Percentiles rank a stretch among this genome's conserved stretches.
Conservation (phyloP, 2,797 vertebrate genomes). For the Nothura maculosa region DNA sequence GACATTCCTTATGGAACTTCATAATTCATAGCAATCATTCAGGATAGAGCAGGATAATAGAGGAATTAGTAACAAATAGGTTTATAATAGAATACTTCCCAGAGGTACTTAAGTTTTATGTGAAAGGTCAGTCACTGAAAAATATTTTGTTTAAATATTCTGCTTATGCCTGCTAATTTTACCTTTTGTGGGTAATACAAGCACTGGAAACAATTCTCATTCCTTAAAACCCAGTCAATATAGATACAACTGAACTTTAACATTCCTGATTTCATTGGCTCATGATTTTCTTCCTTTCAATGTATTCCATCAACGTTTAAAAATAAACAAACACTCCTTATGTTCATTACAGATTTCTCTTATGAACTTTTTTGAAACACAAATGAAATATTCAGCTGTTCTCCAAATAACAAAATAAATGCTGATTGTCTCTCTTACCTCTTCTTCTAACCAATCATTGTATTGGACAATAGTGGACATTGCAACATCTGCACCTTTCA, state of each 20-base stretch:
- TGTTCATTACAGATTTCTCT: not conserved
- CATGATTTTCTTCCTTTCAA: not conserved
- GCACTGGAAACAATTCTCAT: not conserved
- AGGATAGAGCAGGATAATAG: not conserved
- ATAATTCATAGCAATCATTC: not conserved
- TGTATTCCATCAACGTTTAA: not conserved
- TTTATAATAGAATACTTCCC: constrained; percentile 23
- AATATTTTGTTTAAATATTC: not conserved
- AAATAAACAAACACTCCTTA: not conserved
- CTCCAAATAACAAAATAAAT: not conserved
- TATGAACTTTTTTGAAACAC: not conserved
- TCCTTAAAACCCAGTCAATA: not conserved
- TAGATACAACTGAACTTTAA: not conserved
- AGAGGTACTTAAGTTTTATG: constrained; percentile 10
- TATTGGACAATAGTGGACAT: constrained; percentile 98
- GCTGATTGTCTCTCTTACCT: constrained; percentile 82
- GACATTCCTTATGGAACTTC: not conserved
- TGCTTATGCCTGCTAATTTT: not conserved
- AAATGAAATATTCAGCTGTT: not conserved
- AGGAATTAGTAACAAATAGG: not conserved
- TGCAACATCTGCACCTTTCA: constrained; percentile 97
- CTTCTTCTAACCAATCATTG: constrained; percentile 98
- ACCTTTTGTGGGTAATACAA: not conserved
- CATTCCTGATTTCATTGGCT: not conserved
- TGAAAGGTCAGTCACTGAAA: constrained; percentile 32